Percentiles rank a stretch among this genome's conserved stretches.
Evolutionary conservation across 2,797 vertebrate genomes (phyloP).

Genomic region (Phaenicophaeus curvirostris): DNA sequence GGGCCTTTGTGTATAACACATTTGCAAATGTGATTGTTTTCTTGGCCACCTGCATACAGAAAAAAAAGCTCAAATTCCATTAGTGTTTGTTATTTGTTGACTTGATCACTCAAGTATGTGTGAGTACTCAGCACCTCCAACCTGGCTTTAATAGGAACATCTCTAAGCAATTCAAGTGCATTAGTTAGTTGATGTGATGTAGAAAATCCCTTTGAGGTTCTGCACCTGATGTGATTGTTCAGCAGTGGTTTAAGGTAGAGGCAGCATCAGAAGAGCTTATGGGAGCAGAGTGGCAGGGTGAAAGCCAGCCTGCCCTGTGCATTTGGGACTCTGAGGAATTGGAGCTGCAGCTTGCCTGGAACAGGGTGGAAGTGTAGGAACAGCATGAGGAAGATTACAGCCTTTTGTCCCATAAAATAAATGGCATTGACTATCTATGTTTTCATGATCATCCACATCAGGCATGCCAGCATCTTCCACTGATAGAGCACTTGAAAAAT

Average conservation of each 20-base stretch:
- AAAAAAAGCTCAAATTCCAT: not conserved
- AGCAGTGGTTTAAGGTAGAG: not conserved
- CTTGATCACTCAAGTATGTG: not conserved
- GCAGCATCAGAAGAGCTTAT: not conserved
- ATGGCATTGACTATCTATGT: not conserved
- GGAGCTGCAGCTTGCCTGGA: not conserved
- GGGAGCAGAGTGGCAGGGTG: not conserved
- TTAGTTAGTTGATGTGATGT: not conserved
- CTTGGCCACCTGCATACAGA: not conserved
- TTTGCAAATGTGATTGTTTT: not conserved
- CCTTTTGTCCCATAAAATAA: not conserved
- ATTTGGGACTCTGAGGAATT: accelerated
- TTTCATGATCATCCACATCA: not conserved
- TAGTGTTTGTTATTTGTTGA: not conserved
- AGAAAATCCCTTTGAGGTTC: not conserved
- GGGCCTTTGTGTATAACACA: not conserved
- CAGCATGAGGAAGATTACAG: not conserved
- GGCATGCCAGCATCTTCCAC: not conserved
- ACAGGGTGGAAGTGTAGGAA: not conserved
- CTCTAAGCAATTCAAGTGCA: not conserved
- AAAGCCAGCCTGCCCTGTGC: not conserved
- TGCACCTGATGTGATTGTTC: not conserved
- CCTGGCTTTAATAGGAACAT: not conserved
- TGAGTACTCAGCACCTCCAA: not conserved
- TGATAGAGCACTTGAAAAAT: not conserved